These are phyloP conservation scores for Aspidapion aeneum DNA, from an alignment of 2,888 invertebrate genomes.

Conservation along the genomic window DNA sequence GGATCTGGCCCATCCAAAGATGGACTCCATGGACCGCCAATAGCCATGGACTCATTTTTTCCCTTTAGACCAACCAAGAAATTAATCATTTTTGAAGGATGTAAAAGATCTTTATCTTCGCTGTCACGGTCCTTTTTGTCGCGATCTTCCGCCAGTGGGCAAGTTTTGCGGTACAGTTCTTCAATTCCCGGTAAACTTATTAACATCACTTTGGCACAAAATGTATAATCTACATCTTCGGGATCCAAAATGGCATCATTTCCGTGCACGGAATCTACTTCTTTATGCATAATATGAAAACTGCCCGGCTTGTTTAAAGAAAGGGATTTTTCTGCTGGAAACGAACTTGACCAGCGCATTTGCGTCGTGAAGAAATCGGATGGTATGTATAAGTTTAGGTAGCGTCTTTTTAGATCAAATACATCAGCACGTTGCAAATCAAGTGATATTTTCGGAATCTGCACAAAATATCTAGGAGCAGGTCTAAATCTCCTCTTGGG, in stretches of 20 bases:
- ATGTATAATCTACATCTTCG: constrained; percentile 86
- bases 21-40: constrained; percentile 97
- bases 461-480: constrained; percentile 80
- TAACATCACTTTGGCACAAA: constrained; percentile 91
- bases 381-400: constrained; percentile 88
- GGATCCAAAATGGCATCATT: constrained; percentile 76
- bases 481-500: constrained; percentile 58
- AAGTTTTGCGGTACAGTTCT: constrained; percentile 80
- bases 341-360: constrained; percentile 87
- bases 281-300: constrained; percentile 87
- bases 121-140: constrained; percentile 55
- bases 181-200: constrained; percentile 83
- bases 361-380: constrained; percentile 90
- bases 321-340: constrained; percentile 85
- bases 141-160: constrained; percentile 68
- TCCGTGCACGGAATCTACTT: constrained; percentile 61
- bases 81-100: constrained; percentile 84
- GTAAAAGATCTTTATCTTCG: constrained; percentile 69
- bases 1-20: constrained; percentile 92
- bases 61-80: constrained; percentile 91
- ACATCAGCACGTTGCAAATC: constrained; percentile 87
- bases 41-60: constrained; percentile 93
- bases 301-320: constrained; percentile 77
- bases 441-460: constrained; percentile 84
- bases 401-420: constrained; percentile 78